Evolutionary conservation across 1,140 invertebrate species (phyloP).

Genomic region (Pachypeltis micranthus): DNA sequence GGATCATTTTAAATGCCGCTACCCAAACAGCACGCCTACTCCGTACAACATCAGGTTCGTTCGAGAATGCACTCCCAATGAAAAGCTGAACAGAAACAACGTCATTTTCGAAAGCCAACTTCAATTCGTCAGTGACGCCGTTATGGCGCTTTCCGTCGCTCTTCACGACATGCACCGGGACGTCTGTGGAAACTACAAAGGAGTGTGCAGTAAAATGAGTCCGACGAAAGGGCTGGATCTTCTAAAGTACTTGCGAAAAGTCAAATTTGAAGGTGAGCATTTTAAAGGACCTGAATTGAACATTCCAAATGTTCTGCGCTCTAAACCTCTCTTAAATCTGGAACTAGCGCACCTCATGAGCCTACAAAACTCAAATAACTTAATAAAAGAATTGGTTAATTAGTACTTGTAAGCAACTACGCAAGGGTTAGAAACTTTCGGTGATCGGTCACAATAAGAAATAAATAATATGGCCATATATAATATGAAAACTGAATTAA

Average conservation of each 20-base stretch:
- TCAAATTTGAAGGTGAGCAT: constrained; percentile 61
- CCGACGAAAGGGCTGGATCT: constrained; percentile 74
- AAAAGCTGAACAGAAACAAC: constrained; percentile 56
- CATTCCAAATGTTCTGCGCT: no score
- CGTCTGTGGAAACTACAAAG: constrained; percentile 48
- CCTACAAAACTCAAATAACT: constrained; percentile 71
- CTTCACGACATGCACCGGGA: constrained; percentile 70
- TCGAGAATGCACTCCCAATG: constrained; percentile 52
- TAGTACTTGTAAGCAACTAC: no score
- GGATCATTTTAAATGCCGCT: constrained; percentile 73
- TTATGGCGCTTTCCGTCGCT: constrained; percentile 81
- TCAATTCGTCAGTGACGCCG: constrained; percentile 88
- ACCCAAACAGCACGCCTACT: constrained; percentile 60
- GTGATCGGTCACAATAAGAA: no score
- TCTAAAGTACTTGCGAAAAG: constrained; percentile 68
- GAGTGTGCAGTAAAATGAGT: constrained; percentile 76
- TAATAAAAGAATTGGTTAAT: not conserved
- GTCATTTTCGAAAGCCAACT: constrained; percentile 79
- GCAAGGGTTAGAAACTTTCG: no score
- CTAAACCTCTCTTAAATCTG: no score
- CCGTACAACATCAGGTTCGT: constrained; percentile 69
- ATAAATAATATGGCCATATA: no score
- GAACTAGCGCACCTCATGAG: constrained; percentile 28
- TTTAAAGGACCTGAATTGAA: no score
- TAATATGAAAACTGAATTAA: no score